These are phyloP conservation scores for Bellardia pandia DNA, from an alignment of 2,888 invertebrate genomes.

Conservation along the genomic window DNA sequence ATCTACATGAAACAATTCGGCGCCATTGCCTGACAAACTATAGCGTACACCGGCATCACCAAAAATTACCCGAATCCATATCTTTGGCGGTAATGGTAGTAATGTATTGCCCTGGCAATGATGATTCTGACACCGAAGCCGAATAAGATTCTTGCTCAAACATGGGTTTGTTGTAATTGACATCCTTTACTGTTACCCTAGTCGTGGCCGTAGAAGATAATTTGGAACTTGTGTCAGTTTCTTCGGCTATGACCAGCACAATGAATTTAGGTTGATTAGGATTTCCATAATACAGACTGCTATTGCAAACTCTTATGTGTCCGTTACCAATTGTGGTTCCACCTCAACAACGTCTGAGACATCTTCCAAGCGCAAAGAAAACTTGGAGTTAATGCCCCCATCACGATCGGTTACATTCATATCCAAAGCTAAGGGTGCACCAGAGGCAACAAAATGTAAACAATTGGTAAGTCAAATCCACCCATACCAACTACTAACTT, in stretches of 20 bases:
- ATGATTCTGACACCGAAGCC: constrained; percentile 87
- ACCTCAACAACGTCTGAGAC: constrained; percentile 93
- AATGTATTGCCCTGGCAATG: constrained; percentile 86
- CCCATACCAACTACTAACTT: no score
- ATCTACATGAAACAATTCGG: constrained; percentile 92
- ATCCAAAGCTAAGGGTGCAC: constrained; percentile 92
- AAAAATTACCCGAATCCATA: constrained; percentile 91
- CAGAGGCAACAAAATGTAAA: constrained; percentile 85
- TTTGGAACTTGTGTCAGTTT: constrained; percentile 90
- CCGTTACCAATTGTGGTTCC: constrained; percentile 91
- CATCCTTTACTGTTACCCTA: constrained; percentile 90
- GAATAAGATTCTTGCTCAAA: constrained; percentile 91
- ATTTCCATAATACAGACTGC: constrained; percentile 93
- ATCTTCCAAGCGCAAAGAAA: constrained; percentile 91
- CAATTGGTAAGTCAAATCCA: no score
- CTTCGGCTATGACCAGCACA: constrained; percentile 93
- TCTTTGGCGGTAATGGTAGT: constrained; percentile 92
- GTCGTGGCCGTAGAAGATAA: constrained; percentile 94
- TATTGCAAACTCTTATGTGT: constrained; percentile 93
- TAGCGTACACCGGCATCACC: constrained; percentile 94
- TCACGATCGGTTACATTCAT: constrained; percentile 95
- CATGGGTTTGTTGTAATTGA: constrained; percentile 93
- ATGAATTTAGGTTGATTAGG: constrained; percentile 96
- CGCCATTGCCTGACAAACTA: constrained; percentile 91
- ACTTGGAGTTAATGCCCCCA: constrained; percentile 93